Evolutionary conservation across 2,888 invertebrate species (phyloP).

Genomic region (Phasia obesa): DNA sequence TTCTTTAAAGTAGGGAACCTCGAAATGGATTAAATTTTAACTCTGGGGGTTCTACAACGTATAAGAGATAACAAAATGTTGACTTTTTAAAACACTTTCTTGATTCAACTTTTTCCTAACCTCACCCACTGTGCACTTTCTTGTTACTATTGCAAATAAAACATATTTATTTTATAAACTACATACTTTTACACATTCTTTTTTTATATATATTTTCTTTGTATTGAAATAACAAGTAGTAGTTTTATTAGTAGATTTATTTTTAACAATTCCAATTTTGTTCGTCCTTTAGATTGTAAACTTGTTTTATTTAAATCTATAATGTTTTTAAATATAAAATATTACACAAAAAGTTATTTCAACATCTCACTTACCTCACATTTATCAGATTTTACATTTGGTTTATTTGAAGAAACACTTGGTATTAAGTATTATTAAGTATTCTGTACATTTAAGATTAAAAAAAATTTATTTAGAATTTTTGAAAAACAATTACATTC

Average conservation of each 20-base stretch:
- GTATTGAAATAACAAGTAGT: conserved; percentile 19
- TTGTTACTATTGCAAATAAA: conserved; percentile 3
- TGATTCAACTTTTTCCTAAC: background rate
- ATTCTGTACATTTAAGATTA: background rate
- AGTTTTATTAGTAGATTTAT: conserved; percentile 30
- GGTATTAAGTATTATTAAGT: too few relatives aligned
- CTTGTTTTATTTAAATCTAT: conserved; percentile 25
- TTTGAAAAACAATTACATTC: too few relatives aligned
- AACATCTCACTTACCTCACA: background rate
- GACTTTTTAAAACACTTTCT: too few relatives aligned
- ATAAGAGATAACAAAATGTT: too few relatives aligned
- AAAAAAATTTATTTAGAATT: background rate
- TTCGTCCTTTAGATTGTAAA: conserved; percentile 56
- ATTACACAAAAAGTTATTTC: background rate
- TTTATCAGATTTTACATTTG: background rate
- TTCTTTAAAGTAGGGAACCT: too few relatives aligned
- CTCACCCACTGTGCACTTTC: conserved; percentile 35
- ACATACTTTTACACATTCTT: conserved; percentile 5
- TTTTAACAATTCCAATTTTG: background rate
- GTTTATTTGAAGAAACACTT: too few relatives aligned
- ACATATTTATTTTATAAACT: background rate
- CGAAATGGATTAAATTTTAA: too few relatives aligned
- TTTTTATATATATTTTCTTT: conserved; percentile 35
- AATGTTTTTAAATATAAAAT: conserved; percentile 11
- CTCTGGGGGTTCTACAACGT: too few relatives aligned